Percentiles rank a stretch among this genome's conserved stretches.
These are phyloP conservation scores for Pseudotriccus pelzelni DNA, from an alignment of 2,797 vertebrate species.

Conservation along the genomic window DNA sequence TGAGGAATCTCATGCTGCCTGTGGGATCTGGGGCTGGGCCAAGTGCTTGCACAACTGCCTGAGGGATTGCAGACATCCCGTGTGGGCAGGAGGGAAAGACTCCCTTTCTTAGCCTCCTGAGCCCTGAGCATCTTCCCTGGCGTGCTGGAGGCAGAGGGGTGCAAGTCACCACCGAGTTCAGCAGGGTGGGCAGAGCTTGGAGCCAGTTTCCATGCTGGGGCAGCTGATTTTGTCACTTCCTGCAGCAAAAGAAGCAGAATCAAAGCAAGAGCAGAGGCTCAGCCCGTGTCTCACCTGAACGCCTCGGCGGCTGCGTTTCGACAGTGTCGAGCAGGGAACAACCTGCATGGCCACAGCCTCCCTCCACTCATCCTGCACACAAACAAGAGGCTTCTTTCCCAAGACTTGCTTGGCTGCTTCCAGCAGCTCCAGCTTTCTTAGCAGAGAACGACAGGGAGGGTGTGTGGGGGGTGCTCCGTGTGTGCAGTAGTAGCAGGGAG, in stretches of 20 bases:
- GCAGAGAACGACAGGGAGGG: neutral
- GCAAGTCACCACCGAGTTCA: neutral
- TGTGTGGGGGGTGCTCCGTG: neutral
- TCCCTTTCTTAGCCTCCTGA: neutral
- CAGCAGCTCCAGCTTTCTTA: neutral
- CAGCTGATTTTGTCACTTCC: neutral
- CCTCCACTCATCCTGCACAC: neutral
- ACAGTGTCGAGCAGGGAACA: neutral
- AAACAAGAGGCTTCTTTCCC: neutral
- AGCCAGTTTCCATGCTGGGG: fast-evolving
- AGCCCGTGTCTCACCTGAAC: neutral
- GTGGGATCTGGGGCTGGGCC: neutral
- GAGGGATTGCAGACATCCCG: neutral
- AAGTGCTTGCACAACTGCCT: neutral
- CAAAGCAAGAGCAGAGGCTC: neutral
- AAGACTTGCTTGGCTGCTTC: neutral
- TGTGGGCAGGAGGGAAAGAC: neutral
- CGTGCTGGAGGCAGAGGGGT: fast-evolving
- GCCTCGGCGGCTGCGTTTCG: neutral
- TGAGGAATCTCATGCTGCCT: neutral
- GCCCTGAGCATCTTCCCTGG: neutral
- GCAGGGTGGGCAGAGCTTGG: neutral
- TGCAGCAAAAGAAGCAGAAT: neutral
- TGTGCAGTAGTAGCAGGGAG: neutral
- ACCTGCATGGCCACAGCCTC: fast-evolving